These are phyloP conservation scores for Urocitellus parryii DNA, from an alignment of 2,113 vertebrate genomes.

Conservation along the genomic window DNA sequence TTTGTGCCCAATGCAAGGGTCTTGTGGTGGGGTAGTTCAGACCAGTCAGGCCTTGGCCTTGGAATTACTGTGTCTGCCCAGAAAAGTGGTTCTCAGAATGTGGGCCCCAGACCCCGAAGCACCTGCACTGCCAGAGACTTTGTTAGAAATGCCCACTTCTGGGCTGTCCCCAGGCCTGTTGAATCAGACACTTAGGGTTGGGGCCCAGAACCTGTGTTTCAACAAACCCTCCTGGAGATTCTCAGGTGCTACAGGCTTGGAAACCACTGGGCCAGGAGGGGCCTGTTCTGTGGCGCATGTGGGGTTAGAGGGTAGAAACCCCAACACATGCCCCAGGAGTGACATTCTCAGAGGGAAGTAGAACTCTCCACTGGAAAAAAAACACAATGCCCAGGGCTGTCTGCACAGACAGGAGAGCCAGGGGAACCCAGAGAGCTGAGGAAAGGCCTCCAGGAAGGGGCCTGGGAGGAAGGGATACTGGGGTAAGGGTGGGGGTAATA, in stretches of 20 bases:
- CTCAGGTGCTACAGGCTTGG: background rate
- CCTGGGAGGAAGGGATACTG: background rate
- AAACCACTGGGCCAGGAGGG: background rate
- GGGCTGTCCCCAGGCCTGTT: background rate
- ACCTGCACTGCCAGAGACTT: background rate
- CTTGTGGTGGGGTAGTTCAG: background rate
- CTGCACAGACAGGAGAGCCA: fast-evolving
- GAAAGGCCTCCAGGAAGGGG: background rate
- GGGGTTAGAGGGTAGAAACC: background rate
- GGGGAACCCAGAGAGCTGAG: background rate
- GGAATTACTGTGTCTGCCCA: background rate
- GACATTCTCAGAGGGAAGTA: background rate
- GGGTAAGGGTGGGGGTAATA: no score
- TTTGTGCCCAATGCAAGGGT: background rate
- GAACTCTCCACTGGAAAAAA: background rate
- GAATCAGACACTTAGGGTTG: background rate
- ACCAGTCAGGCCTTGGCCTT: background rate
- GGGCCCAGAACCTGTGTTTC: background rate
- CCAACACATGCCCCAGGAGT: background rate
- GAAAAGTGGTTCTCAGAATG: background rate
- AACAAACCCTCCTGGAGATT: background rate
- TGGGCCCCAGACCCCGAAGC: background rate
- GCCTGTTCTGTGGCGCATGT: background rate
- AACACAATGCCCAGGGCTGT: background rate
- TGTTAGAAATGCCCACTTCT: background rate